A percentile compares a stretch with the other conserved stretches of the same genome.
Evolutionary conservation across 2,888 invertebrate genomes (phyloP).

Genomic region (Drosophila longiperda): DNA sequence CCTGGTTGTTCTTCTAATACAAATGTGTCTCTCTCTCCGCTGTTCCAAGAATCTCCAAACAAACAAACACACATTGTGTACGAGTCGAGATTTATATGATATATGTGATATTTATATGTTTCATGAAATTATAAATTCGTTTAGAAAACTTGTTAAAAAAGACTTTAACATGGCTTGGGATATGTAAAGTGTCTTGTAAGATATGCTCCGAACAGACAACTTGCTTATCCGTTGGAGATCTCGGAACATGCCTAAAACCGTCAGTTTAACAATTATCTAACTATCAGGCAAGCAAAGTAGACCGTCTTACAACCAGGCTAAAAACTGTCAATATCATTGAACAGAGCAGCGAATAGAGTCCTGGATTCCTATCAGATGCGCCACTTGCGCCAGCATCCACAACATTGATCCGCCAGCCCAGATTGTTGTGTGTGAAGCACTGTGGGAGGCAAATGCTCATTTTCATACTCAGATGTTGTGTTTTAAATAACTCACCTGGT

Average conservation of each 20-base stretch:
- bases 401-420: constrained; percentile 97
- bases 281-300: constrained; percentile 82
- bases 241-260: constrained; percentile 11
- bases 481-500: constrained; percentile 89
- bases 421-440: constrained; percentile 96
- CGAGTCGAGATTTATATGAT: background rate
- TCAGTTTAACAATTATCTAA: constrained; percentile 35
- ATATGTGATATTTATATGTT: constrained; percentile 2
- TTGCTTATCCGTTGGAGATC: constrained; percentile 19
- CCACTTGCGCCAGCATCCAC: constrained; percentile 84
- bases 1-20: constrained; percentile 80
- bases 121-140: constrained; percentile 68
- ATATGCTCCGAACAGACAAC: constrained; percentile 41
- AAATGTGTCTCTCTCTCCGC: constrained; percentile 20
- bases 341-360: constrained; percentile 48
- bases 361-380: constrained; percentile 22
- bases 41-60: constrained; percentile 29
- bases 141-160: constrained; percentile 34
- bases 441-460: constrained; percentile 80
- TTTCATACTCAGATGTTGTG: too few species aligned
- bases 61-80: background rate
- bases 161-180: constrained; percentile 34
- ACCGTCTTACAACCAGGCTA: constrained; percentile 81
- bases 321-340: constrained; percentile 72
- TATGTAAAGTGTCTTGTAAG: constrained; percentile 50